phyloP scores from a whole-genome alignment of 2,888 invertebrate species.

The Tetrapedia diversipes region DNA sequence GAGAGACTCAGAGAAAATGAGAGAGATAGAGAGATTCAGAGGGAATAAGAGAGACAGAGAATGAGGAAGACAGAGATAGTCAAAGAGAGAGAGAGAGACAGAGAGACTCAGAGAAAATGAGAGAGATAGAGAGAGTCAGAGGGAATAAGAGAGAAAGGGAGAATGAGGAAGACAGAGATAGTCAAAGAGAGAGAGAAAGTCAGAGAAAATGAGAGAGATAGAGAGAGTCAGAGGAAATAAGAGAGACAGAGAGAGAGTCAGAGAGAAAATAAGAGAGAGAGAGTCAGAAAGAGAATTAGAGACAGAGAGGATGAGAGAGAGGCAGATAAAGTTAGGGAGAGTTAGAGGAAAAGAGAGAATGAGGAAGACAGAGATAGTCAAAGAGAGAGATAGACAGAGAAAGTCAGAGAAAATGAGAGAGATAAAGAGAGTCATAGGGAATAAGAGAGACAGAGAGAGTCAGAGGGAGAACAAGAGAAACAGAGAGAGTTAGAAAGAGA shows the following conservation, averaged over 20 bases:
- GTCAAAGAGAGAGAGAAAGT: slow-evolving; percentile 33
- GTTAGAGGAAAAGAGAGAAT: slow-evolving; percentile 29
- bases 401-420: slow-evolving; percentile 34
- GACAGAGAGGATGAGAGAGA: slow-evolving; percentile 33
- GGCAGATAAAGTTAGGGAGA: too few relatives aligned
- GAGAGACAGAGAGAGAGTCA: slow-evolving; percentile 58
- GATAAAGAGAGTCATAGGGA: slow-evolving; percentile 38
- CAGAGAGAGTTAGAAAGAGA: slow-evolving; percentile 57
- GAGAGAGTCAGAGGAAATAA: too few relatives aligned
- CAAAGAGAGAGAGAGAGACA: slow-evolving; percentile 35
- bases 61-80: slow-evolving; percentile 43
- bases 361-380: slow-evolving; percentile 42
- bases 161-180: slow-evolving; percentile 36
- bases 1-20: too few relatives aligned
- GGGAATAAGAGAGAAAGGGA: too few relatives aligned
- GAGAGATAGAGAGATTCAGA: slow-evolving; percentile 35
- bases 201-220: slow-evolving; percentile 30
- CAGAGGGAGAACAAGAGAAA: too few relatives aligned
- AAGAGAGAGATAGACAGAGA: slow-evolving; percentile 35
- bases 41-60: slow-evolving; percentile 32
- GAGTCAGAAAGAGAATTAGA: slow-evolving; percentile 56
- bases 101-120: slow-evolving; percentile 38
- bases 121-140: slow-evolving; percentile 36
- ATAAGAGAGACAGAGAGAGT: slow-evolving; percentile 33
- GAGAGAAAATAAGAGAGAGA: slow-evolving; percentile 33